Evolutionary conservation across 2,113 vertebrate species (phyloP).

Genomic region (Oxygymnocypris stewartii): DNA sequence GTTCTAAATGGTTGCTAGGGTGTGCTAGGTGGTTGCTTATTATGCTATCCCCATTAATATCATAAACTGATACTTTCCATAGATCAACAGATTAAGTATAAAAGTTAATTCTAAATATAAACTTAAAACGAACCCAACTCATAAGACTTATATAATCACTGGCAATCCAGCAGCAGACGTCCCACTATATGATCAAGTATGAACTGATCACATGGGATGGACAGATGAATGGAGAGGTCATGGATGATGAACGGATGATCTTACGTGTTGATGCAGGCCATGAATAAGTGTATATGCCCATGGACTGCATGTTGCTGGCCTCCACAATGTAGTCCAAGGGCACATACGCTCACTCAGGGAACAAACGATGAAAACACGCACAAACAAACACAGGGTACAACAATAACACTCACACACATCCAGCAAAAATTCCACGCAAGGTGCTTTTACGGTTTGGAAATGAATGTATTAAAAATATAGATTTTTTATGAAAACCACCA

Average conservation of each 20-base stretch:
- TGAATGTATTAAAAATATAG: background rate
- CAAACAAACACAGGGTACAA: background rate
- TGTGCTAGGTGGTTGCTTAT: background rate
- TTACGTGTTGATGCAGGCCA: conserved; percentile 93
- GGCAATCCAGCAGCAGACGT: background rate
- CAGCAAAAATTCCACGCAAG: background rate
- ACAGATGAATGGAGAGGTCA: conserved; percentile 52
- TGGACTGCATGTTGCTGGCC: conserved; percentile 99
- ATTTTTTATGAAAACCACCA: too few species aligned
- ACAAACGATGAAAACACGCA: conserved; percentile 29
- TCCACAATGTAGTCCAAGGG: conserved; percentile 99
- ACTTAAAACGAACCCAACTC: background rate
- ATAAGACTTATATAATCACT: conserved; percentile 2
- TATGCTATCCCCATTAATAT: background rate
- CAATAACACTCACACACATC: background rate
- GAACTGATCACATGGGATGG: conserved; percentile 15
- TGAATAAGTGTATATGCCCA: conserved; percentile 99
- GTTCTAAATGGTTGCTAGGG: background rate
- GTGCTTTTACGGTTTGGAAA: background rate
- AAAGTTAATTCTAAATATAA: background rate
- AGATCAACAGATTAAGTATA: background rate
- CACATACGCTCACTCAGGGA: conserved; percentile 83
- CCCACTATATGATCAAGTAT: background rate
- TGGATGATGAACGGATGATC: conserved; percentile 59
- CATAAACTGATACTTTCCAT: background rate